phyloP scores from a whole-genome alignment of 2,113 vertebrate genomes.

The Ictidomys tridecemlineatus region DNA sequence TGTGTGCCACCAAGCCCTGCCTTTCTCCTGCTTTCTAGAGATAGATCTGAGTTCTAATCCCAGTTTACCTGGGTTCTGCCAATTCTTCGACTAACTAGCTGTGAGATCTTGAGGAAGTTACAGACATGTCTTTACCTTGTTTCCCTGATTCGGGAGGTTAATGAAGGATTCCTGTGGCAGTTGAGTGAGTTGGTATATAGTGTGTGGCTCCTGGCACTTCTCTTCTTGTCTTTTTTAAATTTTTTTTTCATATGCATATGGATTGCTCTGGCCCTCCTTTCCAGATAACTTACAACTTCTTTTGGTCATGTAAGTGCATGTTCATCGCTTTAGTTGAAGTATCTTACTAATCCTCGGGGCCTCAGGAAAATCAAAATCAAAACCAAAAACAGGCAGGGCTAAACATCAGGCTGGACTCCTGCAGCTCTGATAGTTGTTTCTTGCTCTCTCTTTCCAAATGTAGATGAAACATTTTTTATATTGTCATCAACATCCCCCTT shows the following conservation, averaged over 20 bases:
- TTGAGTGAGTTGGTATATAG: background rate
- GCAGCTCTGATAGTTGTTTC: background rate
- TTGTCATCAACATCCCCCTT: background rate
- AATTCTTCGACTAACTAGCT: background rate
- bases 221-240: background rate
- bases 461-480: slow-evolving; percentile 47
- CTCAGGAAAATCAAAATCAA: background rate
- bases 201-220: background rate
- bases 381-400: background rate
- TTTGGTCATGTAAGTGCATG: background rate
- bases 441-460: background rate
- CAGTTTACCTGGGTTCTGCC: background rate
- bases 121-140: background rate
- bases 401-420: background rate
- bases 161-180: background rate
- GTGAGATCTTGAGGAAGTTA: background rate
- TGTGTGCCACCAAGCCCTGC: too few species aligned
- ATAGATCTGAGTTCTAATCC: background rate
- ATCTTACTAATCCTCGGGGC: background rate
- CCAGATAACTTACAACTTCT: background rate
- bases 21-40: background rate
- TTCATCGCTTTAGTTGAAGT: background rate
- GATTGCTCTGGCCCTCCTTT: background rate
- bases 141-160: background rate
- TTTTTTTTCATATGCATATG: background rate